phyloP scores from a whole-genome alignment of 2,797 vertebrate genomes.

The Hippocampus kuda region DNA sequence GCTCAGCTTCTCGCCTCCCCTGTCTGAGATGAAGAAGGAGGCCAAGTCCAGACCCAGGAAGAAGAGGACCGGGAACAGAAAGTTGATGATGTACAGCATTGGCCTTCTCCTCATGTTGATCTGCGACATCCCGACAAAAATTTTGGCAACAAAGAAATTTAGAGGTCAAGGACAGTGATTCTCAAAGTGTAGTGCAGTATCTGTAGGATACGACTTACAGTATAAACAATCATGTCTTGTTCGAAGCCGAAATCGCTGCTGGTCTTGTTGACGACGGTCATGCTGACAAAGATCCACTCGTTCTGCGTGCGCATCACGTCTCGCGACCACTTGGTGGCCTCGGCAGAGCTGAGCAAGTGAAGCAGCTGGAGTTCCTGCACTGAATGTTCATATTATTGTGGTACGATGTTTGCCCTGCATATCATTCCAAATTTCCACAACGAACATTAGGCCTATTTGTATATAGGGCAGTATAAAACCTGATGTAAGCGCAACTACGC shows the following conservation, averaged over 20 bases:
- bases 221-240: constrained; percentile 48
- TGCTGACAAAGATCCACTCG: constrained; percentile 57
- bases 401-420: too few species aligned
- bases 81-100: constrained; percentile 44
- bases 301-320: constrained; percentile 49
- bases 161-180: background rate
- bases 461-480: too few species aligned
- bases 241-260: constrained; percentile 11
- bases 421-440: too few species aligned
- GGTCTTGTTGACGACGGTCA: constrained; percentile 32
- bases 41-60: constrained; percentile 69
- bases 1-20: constrained; percentile 62
- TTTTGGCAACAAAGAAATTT: background rate
- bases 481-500: too few species aligned
- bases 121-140: constrained; percentile 16
- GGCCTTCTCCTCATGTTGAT: constrained; percentile 43
- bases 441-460: too few species aligned
- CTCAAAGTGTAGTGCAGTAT: background rate
- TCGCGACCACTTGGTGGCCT: constrained; percentile 36
- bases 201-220: constrained; percentile 29
- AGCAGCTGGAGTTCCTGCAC: constrained; percentile 29
- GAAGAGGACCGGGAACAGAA: constrained; percentile 44
- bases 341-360: constrained; percentile 27
- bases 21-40: constrained; percentile 61
- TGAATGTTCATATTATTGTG: too few species aligned